phyloP scores from a whole-genome alignment of 2,797 vertebrate species.

The Cyclopterus lumpus region DNA sequence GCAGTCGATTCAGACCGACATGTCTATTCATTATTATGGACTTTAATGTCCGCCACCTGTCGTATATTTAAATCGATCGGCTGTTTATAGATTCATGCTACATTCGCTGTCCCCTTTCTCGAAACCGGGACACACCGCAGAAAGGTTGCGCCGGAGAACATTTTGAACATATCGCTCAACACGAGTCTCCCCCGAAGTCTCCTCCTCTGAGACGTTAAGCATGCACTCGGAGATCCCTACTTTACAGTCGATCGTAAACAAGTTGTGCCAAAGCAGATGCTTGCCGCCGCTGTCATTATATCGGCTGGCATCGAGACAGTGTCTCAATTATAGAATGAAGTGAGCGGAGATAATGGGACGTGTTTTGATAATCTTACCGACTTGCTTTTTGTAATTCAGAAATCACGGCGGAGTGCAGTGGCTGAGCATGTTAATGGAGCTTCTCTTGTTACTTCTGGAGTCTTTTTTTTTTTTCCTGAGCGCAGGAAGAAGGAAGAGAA shows the following conservation, averaged over 20 bases:
- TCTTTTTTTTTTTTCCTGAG: conserved; percentile 55
- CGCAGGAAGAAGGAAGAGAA: conserved; percentile 50
- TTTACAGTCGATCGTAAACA: conserved; percentile 26
- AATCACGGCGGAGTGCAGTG: conserved; percentile 52
- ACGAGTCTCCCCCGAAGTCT: neutral
- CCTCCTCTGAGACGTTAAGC: neutral
- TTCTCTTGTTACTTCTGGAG: conserved; percentile 59
- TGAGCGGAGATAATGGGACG: conserved; percentile 66
- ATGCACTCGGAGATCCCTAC: conserved; percentile 2
- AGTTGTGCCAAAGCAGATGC: conserved; percentile 22
- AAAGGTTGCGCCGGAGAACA: too few species aligned
- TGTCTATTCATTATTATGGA: neutral
- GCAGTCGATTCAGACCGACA: too few species aligned
- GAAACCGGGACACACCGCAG: too few species aligned
- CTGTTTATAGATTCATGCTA: neutral
- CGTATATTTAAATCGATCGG: neutral
- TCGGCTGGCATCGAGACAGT: conserved; percentile 45
- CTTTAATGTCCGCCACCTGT: neutral
- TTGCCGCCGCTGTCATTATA: conserved; percentile 21
- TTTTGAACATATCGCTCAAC: neutral
- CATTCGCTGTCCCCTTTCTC: too few species aligned
- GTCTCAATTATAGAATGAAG: conserved; percentile 55
- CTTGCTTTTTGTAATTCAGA: conserved; percentile 62
- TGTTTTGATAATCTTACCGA: conserved; percentile 52
- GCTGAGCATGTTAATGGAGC: conserved; percentile 69